A percentile compares a stretch with the other conserved stretches of the same genome.
Evolutionary conservation across 2,888 invertebrate species (phyloP).

Genomic region (Lepidocyrtinus sp.): DNA sequence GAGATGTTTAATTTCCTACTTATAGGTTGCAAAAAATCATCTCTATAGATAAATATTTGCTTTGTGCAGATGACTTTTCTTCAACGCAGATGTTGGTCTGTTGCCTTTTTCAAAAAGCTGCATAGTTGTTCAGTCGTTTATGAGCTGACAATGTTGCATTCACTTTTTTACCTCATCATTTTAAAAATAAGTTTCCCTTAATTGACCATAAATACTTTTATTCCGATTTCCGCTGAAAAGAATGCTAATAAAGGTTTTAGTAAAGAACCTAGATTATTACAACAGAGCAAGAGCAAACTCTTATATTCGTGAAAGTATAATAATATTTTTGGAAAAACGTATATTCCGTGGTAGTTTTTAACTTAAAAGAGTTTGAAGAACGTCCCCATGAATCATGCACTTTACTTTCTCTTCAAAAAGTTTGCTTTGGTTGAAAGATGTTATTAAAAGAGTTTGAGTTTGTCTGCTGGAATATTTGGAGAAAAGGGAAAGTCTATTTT

Average conservation of each 20-base stretch:
- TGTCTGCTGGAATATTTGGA: too few relatives aligned
- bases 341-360: background rate
- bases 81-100: background rate
- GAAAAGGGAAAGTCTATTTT: too few relatives aligned
- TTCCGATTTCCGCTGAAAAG: background rate
- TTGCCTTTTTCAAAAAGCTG: background rate
- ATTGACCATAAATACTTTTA: background rate
- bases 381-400: constrained; percentile 25
- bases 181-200: background rate
- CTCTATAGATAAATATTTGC: background rate
- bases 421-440: too few relatives aligned
- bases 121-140: background rate
- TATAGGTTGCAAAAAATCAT: background rate
- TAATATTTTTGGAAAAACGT: background rate
- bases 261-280: background rate
- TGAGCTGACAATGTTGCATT: background rate
- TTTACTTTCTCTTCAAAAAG: background rate
- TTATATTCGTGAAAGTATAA: background rate
- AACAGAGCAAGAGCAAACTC: too few relatives aligned
- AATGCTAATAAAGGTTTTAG: background rate
- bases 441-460: too few relatives aligned
- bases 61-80: background rate
- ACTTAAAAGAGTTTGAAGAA: constrained; percentile 27
- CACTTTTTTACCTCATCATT: background rate
- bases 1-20: background rate